Evolutionary conservation across 2,113 vertebrate species (phyloP).

Genomic region (Heliornis fulica): DNA sequence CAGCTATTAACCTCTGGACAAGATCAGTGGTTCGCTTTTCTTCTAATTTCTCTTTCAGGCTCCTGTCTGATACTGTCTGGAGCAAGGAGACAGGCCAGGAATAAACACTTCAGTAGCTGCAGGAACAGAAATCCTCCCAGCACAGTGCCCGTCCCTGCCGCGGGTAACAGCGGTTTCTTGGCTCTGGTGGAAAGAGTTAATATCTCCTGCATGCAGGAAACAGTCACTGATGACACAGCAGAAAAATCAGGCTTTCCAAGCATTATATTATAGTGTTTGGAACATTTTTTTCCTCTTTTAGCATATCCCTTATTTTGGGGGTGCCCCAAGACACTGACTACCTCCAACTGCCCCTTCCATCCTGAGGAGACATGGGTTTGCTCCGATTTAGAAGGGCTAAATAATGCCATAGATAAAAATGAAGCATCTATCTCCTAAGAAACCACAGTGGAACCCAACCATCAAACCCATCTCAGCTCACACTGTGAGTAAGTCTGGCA

Average conservation of each 20-base stretch:
- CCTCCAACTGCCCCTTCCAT: neutral
- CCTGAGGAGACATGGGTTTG: neutral
- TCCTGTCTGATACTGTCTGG: neutral
- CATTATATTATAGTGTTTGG: fast-evolving
- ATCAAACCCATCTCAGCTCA: neutral
- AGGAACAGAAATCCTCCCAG: neutral
- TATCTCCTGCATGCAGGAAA: fast-evolving
- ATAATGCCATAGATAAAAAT: neutral
- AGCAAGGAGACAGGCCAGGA: neutral
- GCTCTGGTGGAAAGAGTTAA: fast-evolving
- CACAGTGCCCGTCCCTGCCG: fast-evolving
- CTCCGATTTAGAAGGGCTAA: neutral
- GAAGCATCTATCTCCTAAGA: neutral
- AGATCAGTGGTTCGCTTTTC: neutral
- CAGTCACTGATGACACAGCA: neutral
- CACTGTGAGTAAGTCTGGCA: neutral
- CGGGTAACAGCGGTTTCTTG: fast-evolving
- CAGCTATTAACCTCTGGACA: neutral
- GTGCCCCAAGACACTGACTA: neutral
- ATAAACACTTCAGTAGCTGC: neutral
- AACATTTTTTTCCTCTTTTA: neutral
- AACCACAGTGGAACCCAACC: neutral
- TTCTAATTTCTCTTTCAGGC: neutral
- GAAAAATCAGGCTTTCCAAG: neutral
- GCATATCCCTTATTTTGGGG: neutral